Percentiles rank a stretch among this genome's conserved stretches.
phyloP scores from a whole-genome alignment of 2,113 vertebrate genomes.

The Abramis brama region DNA sequence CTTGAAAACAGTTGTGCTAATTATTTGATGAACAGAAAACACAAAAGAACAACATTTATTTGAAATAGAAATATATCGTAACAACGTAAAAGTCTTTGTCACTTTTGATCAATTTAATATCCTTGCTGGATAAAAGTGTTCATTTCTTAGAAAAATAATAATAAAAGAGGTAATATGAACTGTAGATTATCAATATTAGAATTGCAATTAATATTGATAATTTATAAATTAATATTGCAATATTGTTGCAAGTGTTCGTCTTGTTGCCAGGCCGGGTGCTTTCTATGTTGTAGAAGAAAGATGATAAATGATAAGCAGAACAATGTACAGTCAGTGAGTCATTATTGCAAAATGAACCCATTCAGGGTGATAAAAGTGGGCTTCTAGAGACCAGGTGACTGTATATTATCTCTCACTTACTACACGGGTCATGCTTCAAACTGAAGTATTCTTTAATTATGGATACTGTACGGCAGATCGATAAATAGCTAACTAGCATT shows the following conservation, averaged over 20 bases:
- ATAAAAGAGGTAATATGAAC: no score
- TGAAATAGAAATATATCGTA: background rate
- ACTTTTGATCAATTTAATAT: background rate
- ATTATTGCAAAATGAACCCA: background rate
- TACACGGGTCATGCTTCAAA: background rate
- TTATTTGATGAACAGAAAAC: background rate
- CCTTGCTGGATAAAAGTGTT: no score
- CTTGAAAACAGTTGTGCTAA: background rate
- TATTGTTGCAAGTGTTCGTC: background rate
- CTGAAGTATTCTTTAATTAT: conserved; percentile 48
- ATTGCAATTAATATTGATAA: background rate
- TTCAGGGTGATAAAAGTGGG: background rate
- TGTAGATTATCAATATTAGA: no score
- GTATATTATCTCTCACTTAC: background rate
- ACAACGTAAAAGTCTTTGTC: background rate
- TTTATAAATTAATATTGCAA: background rate
- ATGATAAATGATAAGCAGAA: background rate
- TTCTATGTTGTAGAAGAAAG: background rate
- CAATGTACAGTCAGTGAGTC: background rate
- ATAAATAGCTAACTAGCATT: conserved; percentile 13
- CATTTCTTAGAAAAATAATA: no score
- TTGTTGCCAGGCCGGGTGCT: background rate
- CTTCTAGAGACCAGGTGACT: background rate
- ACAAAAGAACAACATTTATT: background rate
- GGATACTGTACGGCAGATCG: conserved; percentile 7